Percentiles rank a stretch among this genome's conserved stretches.
phyloP scores from a whole-genome alignment of 2,113 vertebrate genomes.

The Scartelaos histophorus region DNA sequence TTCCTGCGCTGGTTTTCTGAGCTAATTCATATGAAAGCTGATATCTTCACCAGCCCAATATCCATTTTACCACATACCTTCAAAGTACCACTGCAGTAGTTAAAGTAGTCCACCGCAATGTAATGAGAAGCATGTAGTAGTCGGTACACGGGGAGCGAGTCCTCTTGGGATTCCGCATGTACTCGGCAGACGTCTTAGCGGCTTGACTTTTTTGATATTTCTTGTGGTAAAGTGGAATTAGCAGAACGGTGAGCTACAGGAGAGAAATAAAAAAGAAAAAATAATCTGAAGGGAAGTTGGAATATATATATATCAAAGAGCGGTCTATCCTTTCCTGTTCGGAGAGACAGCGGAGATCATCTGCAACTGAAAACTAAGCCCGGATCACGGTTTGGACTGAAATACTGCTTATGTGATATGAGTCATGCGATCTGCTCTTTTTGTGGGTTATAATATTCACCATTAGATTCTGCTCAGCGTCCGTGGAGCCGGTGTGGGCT shows the following conservation, averaged over 20 bases:
- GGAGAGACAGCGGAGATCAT: conserved; percentile 3
- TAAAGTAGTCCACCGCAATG: background rate
- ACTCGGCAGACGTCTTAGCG: conserved; percentile 5
- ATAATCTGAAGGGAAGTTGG: background rate
- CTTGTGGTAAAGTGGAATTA: background rate
- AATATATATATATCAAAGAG: conserved; percentile 2
- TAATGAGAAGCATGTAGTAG: conserved; percentile 4
- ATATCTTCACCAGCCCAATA: background rate
- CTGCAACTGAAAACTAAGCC: conserved; percentile 2
- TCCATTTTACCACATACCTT: background rate
- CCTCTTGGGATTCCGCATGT: conserved; percentile 6
- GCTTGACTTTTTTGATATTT: conserved; percentile 11
- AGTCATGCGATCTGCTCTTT: background rate
- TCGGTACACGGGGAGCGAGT: background rate
- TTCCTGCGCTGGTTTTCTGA: background rate
- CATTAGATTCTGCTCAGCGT: background rate
- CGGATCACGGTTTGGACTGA: background rate
- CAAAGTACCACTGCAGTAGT: background rate
- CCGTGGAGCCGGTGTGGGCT: background rate
- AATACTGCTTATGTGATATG: background rate
- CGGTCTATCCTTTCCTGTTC: conserved; percentile 3
- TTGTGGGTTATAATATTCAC: background rate
- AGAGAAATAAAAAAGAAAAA: background rate
- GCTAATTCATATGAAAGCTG: background rate
- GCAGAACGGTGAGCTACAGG: background rate